Percentiles rank a stretch among this genome's conserved stretches.
phyloP scores from a whole-genome alignment of 2,113 vertebrate genomes.

The Pagrus major region DNA sequence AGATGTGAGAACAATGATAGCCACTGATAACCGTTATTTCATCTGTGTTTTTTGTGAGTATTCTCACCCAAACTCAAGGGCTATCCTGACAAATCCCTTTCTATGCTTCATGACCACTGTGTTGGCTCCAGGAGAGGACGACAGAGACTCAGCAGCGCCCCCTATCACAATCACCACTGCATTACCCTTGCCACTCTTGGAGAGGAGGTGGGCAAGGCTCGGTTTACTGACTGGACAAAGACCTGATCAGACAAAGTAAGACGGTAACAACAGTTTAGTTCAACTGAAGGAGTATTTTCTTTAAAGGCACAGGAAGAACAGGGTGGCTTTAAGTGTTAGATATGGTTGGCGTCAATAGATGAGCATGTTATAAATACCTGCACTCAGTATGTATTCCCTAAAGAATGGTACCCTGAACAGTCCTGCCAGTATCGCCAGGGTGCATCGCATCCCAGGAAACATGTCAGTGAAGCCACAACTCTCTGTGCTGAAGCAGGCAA shows the following conservation, averaged over 20 bases:
- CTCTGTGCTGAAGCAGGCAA: conserved; percentile 82
- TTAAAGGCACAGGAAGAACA: neutral
- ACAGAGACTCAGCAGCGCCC: conserved; percentile 85
- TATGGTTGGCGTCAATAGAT: neutral
- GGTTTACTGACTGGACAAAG: conserved; percentile 79
- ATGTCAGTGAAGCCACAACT: conserved; percentile 66
- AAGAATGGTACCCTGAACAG: conserved; percentile 83
- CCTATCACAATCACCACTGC: conserved; percentile 86
- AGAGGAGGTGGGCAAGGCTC: conserved; percentile 83
- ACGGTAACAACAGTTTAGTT: neutral
- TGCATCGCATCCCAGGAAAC: conserved; percentile 81
- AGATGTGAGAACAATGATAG: neutral
- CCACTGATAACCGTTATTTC: neutral
- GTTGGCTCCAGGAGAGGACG: conserved; percentile 77
- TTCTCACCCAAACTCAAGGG: conserved; percentile 85
- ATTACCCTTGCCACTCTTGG: conserved; percentile 80
- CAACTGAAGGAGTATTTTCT: neutral
- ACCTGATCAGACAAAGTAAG: conserved; percentile 70
- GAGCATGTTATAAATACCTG: conserved; percentile 69
- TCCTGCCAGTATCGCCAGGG: conserved; percentile 58
- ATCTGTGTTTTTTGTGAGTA: neutral
- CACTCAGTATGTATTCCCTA: conserved; percentile 83
- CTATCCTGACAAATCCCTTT: conserved; percentile 87
- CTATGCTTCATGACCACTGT: conserved; percentile 76
- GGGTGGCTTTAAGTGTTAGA: neutral